phyloP scores from a whole-genome alignment of 2,113 vertebrate species.

The Gavia stellata region DNA sequence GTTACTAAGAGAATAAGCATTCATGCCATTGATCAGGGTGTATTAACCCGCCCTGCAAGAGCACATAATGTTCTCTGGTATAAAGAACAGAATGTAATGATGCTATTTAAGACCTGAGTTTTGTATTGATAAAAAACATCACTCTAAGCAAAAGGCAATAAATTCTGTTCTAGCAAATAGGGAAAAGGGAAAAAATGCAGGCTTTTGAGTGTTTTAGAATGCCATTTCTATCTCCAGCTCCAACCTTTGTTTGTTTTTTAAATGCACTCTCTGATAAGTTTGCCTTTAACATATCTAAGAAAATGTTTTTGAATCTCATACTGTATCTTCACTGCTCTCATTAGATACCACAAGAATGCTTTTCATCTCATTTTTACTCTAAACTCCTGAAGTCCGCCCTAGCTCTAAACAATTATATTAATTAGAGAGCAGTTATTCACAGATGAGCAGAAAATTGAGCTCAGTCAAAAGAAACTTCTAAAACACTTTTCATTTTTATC shows the following conservation, averaged over 20 bases:
- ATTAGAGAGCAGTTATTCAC: neutral
- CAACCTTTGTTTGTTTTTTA: constrained; percentile 11
- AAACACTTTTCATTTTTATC: constrained; percentile 19
- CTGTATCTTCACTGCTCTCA: neutral
- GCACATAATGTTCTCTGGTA: neutral
- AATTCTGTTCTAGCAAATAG: neutral
- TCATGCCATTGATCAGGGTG: neutral
- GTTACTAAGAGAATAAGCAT: constrained; percentile 45
- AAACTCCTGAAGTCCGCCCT: neutral
- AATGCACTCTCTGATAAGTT: constrained; percentile 4
- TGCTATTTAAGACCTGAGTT: neutral
- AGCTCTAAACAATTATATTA: neutral
- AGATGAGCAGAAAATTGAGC: neutral
- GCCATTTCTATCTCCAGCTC: neutral
- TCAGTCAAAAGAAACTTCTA: constrained; percentile 31
- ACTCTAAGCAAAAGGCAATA: neutral
- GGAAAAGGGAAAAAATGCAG: neutral
- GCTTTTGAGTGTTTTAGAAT: neutral
- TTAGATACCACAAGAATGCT: constrained; percentile 47
- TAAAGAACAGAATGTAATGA: neutral
- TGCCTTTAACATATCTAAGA: neutral
- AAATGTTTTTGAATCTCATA: neutral
- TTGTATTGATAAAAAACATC: neutral
- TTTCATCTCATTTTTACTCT: constrained; percentile 28
- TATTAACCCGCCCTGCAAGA: neutral